Evolutionary conservation across 2,797 vertebrate species (phyloP).

Genomic region (Florisuga fusca): DNA sequence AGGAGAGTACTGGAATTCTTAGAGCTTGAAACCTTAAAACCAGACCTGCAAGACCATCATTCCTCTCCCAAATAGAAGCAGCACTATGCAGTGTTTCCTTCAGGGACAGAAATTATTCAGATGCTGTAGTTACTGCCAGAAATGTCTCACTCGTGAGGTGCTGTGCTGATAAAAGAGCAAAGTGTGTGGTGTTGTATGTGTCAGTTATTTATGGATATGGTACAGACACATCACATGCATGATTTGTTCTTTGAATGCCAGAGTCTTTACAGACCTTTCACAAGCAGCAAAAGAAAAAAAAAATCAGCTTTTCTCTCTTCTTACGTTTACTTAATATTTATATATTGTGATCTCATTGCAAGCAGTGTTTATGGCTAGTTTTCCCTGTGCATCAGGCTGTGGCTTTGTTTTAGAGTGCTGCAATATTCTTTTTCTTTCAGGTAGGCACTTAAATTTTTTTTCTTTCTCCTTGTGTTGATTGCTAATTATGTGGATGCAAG

Average conservation of each 20-base stretch:
- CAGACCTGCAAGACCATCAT: accelerated
- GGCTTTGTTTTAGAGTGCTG: neutral
- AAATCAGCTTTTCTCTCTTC: neutral
- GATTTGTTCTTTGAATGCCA: neutral
- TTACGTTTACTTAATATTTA: neutral
- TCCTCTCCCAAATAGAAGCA: accelerated
- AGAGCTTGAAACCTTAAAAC: neutral
- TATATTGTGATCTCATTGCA: neutral
- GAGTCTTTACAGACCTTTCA: neutral
- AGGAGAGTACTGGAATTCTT: neutral
- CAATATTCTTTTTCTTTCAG: neutral
- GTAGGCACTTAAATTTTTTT: neutral
- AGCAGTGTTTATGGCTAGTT: neutral
- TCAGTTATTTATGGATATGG: neutral
- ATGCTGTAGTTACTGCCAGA: neutral
- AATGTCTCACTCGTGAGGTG: neutral
- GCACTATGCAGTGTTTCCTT: accelerated
- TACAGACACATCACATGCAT: neutral
- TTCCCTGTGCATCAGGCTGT: neutral
- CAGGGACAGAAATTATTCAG: accelerated
- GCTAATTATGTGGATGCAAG: slow-evolving; percentile 44
- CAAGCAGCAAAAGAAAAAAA: neutral
- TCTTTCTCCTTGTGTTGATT: slow-evolving; percentile 15
- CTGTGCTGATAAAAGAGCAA: neutral
- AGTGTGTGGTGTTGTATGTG: accelerated